Base-by-base conservation (phyloP, 2,888 invertebrate genomes). In the Mesoligia furuncula region DNA sequence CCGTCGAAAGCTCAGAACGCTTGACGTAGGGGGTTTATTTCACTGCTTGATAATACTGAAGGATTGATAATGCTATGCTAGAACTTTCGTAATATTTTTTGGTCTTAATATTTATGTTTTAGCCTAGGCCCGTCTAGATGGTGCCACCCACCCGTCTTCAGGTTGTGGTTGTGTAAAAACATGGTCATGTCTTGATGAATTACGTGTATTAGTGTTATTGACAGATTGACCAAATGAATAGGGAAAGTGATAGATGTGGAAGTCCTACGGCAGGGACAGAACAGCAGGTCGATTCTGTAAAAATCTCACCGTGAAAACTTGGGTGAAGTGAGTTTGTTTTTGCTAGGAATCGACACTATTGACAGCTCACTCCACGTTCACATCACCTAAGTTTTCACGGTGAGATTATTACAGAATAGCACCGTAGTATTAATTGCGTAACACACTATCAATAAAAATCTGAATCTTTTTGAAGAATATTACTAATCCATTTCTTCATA, bases 1-100 rank as follows among this genome's bases (percentile, higher is more conserved):
- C 65, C 39, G 42, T 42, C 36, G 57, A 71, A 61, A 77, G 71
- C 77, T 77, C 76, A 62, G 36, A 69, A 31, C 59, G 42, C 42
- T 59, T 75, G 65, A 75, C 42, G 42, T 42, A 67, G 6, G 5
- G 27, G 42, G 61, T 67, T 80, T 62, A 70, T 70, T 70, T 31
- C 45, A 48, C 51, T 61, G 59, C 51, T 80, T 76, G 13, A 77
- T 70, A 42, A n/a, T n/a, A 61, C 59, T 59, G 31, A 65, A 24
- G 51, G 48, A 80, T 75, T 69, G 36, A 59, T 74, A 72, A 42
- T n/a, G 51, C 0, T 24, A 24, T 51, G 36, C 24, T 45, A 51
- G 8, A 31, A 67, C 15, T 54, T 64, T 39, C 4, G 8, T n/a
- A 36, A 39, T 5, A 15, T 17, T 24, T 36, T 20, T 20, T 17